Evolutionary conservation across 1,140 invertebrate species (phyloP).

Genomic region (Elymnias hypermnestra): DNA sequence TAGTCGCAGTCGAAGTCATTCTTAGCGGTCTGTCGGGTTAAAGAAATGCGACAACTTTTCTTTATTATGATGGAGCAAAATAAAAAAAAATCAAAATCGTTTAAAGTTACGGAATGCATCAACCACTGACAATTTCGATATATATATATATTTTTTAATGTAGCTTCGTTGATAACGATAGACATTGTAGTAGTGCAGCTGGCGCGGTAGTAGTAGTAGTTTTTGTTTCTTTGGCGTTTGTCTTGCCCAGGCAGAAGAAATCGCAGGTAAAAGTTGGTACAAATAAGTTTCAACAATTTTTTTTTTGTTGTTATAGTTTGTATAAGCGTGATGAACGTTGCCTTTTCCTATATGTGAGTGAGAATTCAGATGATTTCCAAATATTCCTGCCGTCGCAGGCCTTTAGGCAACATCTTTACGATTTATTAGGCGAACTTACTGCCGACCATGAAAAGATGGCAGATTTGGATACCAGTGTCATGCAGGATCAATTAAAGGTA

Average conservation of each 20-base stretch:
- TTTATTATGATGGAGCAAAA: no score
- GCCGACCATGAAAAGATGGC: slow-evolving; percentile 91
- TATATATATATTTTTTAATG: no score
- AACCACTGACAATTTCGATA: no score
- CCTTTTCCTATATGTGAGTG: slow-evolving; percentile 97
- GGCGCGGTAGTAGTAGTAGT: no score
- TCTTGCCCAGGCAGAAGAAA: no score
- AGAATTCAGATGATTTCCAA: slow-evolving; percentile 99
- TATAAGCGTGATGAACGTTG: slow-evolving; percentile 98
- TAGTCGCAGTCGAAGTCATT: no score
- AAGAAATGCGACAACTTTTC: no score
- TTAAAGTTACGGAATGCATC: no score
- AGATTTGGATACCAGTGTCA: slow-evolving; percentile 85
- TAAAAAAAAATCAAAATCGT: no score
- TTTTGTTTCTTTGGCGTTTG: no score
- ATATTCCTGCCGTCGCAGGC: slow-evolving; percentile 96
- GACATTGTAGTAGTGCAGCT: neutral
- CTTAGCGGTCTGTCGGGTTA: neutral
- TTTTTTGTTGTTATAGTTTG: slow-evolving; percentile 81
- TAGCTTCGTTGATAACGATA: no score
- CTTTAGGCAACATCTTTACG: slow-evolving; percentile 90
- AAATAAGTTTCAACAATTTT: slow-evolving; percentile 3
- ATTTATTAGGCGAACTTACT: slow-evolving; percentile 88
- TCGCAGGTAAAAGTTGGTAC: no score
- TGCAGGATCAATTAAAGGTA: slow-evolving; percentile 83